Base-by-base conservation (phyloP, 1,140 invertebrate species). In the Trachymyrmex cornetzi region DNA sequence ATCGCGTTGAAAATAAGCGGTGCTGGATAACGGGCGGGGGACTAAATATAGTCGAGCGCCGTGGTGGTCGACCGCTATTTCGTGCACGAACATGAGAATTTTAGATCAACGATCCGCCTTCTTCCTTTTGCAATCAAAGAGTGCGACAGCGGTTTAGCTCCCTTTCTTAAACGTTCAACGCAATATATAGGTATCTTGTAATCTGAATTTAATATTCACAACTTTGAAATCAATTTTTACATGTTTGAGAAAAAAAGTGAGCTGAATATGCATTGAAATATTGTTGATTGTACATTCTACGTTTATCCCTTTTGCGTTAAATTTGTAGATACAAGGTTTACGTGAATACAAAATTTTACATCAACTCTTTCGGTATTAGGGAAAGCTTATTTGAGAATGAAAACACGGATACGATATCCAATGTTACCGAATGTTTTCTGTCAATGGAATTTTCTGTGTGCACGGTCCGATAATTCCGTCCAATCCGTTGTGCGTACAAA, bases 1-100 rank as follows among this genome's bases (percentile, higher is more conserved):
- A 89, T 86, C 53, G 66, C 72, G 61, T 44, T 50, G 85, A 89
- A 86, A 90, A 90, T 87, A 89, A 86, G 89, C 88, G 74, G 57
- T 75, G 71, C 88, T 84, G 89, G 89, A 87, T 86, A 89, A 89
- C 19, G 14, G 69, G 34, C 53, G 44, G 12, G 27, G 44, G 19
- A 16, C 77, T 90, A 90, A 89, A 86, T 90, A 77, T 90, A 90
- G 79, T 50, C 14, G 53, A 22, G n/a, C 34, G 9, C 61, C 55
- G 38, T 61, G 55, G 55, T 75, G 57, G 80, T 75, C 67, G 80
- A 12, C 53, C 55, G 67, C 67, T 74, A 48, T 59, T 74, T 74
- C 53, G 9, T 71, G 53, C 30, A 81, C 50, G 67, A 74, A 74
- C 67, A 19, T 74, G 34, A 38, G 38, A 22, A 61, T 82, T 48